A percentile compares a stretch with the other conserved stretches of the same genome.
phyloP scores from a whole-genome alignment of 2,113 vertebrate genomes.

The Dolichotis patagonum region DNA sequence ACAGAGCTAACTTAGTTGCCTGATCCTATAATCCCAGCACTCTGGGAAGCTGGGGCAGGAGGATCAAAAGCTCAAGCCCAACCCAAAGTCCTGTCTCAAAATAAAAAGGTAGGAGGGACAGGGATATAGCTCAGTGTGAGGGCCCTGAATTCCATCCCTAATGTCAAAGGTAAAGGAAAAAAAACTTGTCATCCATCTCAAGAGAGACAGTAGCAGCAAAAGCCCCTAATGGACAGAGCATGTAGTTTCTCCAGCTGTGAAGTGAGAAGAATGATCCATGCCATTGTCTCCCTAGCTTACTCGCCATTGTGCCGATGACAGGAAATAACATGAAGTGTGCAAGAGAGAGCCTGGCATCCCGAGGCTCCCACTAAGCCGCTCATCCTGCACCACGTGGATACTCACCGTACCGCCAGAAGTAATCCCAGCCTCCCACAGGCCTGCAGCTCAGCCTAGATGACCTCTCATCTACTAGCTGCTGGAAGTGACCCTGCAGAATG shows the following conservation, averaged over 20 bases:
- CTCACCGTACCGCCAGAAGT: neutral
- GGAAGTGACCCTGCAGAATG: neutral
- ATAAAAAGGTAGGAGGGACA: neutral
- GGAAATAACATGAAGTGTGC: neutral
- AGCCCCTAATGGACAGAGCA: neutral
- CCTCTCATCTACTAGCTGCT: neutral
- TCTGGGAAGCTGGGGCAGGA: neutral
- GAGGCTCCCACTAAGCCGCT: neutral
- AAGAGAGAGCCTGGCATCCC: neutral
- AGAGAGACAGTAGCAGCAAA: neutral
- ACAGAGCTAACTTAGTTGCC: neutral
- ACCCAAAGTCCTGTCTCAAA: neutral
- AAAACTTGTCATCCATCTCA: neutral
- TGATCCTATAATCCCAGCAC: neutral
- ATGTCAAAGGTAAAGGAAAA: no score
- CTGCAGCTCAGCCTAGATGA: neutral
- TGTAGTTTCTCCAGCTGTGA: neutral
- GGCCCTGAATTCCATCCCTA: neutral
- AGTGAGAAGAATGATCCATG: neutral
- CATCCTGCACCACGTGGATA: neutral
- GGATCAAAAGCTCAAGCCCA: neutral
- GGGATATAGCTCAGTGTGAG: neutral
- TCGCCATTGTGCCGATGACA: neutral
- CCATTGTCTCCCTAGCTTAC: neutral
- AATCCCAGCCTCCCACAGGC: neutral